Evolutionary conservation across 2,797 vertebrate species (phyloP), one percentile per base, ranked within the genome.

Genomic region (Pipistrellus nathusii): DNA sequence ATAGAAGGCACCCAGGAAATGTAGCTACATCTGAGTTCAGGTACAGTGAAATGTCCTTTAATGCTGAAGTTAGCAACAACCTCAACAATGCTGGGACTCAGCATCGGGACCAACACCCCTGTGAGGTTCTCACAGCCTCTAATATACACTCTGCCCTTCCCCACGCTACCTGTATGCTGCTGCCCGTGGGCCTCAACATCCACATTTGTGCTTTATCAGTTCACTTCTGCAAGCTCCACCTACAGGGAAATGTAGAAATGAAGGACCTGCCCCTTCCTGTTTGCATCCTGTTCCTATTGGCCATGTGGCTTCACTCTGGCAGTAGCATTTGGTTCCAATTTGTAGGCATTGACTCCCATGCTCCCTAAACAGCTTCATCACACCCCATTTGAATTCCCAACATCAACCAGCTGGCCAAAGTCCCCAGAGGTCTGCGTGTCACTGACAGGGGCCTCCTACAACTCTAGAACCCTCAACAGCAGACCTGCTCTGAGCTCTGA

Each of bases 91-190:
- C 46, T 83, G 23, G 17, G 21, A 57, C 2, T 93, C 44, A 53
- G 21, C 14, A 55, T 44, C 1, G n/a, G n/a, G 8, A 59, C 10
- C 30, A 7, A 4, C 11, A 32, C 23, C 11, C 8, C 1, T 25
- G 1, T 25, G 55, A 64, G 15, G 8, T 23, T 73, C 66, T 71
- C 8, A 27, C 18, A 30, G 20, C 17, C 89, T 87, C 78, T 27
- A 27, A 14, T 48, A n/a, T 5, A 25, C 13, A 25, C n/a, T 55
- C 32, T 66, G 10, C 23, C 20, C 8, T 38, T 76, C 30, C 30
- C 1, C 4, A 41, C n/a, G n/a, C 2, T 12, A 11, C n/a, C 30
- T 62, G 32, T 1, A 6, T 17, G 14, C 15, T 20, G 8, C 18
- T 21, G 1, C 21, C 23, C 7, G 51, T 6, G 15, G 59, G 21